Evolutionary conservation across 1,140 invertebrate species (phyloP).

Genomic region (Ridgeia piscesae): DNA sequence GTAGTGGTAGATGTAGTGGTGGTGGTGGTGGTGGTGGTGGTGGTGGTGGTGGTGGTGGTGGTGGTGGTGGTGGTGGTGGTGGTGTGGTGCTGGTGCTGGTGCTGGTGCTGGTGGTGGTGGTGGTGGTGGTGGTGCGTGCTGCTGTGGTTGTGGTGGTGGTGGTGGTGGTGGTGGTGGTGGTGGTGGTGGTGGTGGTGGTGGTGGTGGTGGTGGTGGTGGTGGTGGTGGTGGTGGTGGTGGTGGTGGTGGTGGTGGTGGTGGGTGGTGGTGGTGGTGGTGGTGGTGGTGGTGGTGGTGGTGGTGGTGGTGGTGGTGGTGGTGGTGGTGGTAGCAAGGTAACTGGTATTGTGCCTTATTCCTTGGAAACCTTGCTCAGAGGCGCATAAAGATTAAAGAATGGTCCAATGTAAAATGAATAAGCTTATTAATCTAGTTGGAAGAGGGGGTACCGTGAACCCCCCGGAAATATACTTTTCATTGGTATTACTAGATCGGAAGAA

Average conservation of each 20-base stretch:
- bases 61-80: conserved; percentile 3
- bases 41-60: background rate
- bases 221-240: background rate
- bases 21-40: conserved; percentile 12
- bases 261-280: background rate
- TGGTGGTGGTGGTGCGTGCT: conserved; percentile 11
- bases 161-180: background rate
- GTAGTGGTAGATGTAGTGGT: conserved; percentile 14
- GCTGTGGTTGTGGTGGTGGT: background rate
- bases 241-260: background rate
- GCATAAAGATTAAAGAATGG: too few relatives aligned
- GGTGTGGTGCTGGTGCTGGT: background rate
- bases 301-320: conserved; percentile 15
- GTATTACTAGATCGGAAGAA: too few relatives aligned
- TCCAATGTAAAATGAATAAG: too few relatives aligned
- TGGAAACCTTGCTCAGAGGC: too few relatives aligned
- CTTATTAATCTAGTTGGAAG: too few relatives aligned
- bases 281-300: background rate
- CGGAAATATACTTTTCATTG: too few relatives aligned
- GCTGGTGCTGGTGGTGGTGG: background rate
- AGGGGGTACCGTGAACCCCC: too few relatives aligned
- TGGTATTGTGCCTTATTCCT: too few relatives aligned
- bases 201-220: background rate
- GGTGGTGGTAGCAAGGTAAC: background rate
- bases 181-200: background rate